phyloP scores from a whole-genome alignment of 1,140 invertebrate species.

The Eupristina koningsbergeri region DNA sequence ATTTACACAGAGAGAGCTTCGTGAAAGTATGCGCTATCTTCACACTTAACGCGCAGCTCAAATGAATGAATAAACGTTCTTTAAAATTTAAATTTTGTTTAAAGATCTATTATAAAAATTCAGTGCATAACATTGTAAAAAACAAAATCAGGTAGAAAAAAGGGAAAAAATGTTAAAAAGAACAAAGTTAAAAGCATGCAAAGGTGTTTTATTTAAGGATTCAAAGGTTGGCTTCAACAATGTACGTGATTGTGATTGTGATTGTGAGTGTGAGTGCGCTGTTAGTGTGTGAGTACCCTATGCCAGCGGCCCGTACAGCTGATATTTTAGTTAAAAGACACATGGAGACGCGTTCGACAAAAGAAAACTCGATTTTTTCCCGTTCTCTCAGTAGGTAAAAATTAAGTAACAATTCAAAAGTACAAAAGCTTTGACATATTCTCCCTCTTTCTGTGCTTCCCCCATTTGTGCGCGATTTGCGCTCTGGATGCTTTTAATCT shows the following conservation, averaged over 20 bases:
- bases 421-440: slow-evolving; percentile 2
- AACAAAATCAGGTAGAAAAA: neutral
- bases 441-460: neutral
- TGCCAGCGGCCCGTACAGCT: neutral
- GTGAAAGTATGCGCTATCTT: too few relatives aligned
- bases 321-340: slow-evolving; percentile 5
- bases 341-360: neutral
- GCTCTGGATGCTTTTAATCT: slow-evolving; percentile 57
- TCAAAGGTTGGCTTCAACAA: neutral
- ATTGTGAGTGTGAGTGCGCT: too few relatives aligned
- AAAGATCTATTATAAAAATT: neutral
- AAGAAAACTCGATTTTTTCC: slow-evolving; percentile 39
- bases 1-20: too few relatives aligned
- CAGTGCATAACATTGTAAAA: neutral
- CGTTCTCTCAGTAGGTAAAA: slow-evolving; percentile 12
- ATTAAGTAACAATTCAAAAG: slow-evolving; percentile 34
- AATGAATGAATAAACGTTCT: too few relatives aligned
- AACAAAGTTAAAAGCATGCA: neutral
- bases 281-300: too few relatives aligned
- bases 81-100: neutral
- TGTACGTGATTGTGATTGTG: too few relatives aligned
- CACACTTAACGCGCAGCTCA: too few relatives aligned
- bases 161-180: neutral
- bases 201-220: neutral
- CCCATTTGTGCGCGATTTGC: slow-evolving; percentile 51